Base-by-base conservation (phyloP, 1,140 invertebrate species). In the Euwallacea similis region DNA sequence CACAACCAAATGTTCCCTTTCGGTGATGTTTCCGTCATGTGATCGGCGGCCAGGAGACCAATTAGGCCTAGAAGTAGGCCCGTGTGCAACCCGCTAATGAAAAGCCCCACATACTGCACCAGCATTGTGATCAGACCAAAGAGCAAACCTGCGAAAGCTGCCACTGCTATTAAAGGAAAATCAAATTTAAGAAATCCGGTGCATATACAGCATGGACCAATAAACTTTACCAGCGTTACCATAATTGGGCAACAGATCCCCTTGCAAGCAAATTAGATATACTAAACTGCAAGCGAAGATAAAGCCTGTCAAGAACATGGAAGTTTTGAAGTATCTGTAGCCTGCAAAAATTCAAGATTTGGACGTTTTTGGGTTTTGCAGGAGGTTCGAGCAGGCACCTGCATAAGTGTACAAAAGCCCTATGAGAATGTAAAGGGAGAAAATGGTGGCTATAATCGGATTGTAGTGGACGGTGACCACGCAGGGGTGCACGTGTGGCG, bases 261-360 rank as follows among this genome's bases (percentile, higher is more conserved):
- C 90, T 78, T 92, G 91, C 61, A 88, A 85, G 81, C 90, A 93
- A 72, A 94, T 91, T 67, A 92, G 82, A 80, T 92, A 93, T 2
- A 93, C 89, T 64, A 93, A 85, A 21, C 90, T 87, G 56, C 92
- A 88, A 10, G 91, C 93, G 82, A 94, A 94, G 53, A 93, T 90
- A 77, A 95, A 91, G 42, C 94, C 94, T 33, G 92, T 95, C 41
- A 95, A 84, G 80, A 95, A 95, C 88, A 94, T 93, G n/a, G 92
- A 88, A 2, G 92, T 92, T 81, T 94, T 93, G 81, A 95, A 93
- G 81, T 91, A 95, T 60, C 93, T 86, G 81, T 95, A 96, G 62
- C 93, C 92, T 93, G 85, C 55, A 88, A 89, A 71, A 79, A 81
- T 76, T 56, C 16, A 13, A 9, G 11, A 71, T 47, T 21, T 13